A percentile compares a stretch with the other conserved stretches of the same genome.
Conservation (phyloP, 2,888 invertebrate species). For the Sipunculus nudus region DNA sequence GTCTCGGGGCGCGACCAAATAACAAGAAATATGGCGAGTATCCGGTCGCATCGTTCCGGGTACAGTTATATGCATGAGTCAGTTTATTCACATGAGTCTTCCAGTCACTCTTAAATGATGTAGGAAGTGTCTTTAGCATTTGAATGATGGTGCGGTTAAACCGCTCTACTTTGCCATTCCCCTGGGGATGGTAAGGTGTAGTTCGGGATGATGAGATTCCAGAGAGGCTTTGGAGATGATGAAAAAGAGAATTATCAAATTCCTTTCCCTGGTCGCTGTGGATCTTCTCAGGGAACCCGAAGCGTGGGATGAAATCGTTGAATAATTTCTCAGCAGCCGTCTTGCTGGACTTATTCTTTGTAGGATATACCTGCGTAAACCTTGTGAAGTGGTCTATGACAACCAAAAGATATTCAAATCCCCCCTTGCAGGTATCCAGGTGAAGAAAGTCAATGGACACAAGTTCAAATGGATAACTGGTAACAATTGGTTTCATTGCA, state of each 20-base stretch:
- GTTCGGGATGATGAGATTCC: slow-evolving; percentile 6
- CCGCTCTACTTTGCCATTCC: slow-evolving; percentile 38
- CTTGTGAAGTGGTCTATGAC: slow-evolving; percentile 34
- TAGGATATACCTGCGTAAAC: slow-evolving; percentile 27
- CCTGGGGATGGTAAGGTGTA: slow-evolving; percentile 20
- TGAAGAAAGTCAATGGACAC: slow-evolving; percentile 29
- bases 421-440: slow-evolving; percentile 24
- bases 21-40: slow-evolving; percentile 6
- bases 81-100: slow-evolving; percentile 30
- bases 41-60: neutral
- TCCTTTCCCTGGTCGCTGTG: slow-evolving; percentile 7
- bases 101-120: slow-evolving; percentile 31
- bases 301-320: slow-evolving; percentile 27
- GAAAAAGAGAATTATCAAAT: slow-evolving; percentile 1
- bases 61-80: slow-evolving; percentile 23
- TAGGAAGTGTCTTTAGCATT: slow-evolving; percentile 27
- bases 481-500: slow-evolving; percentile 11
- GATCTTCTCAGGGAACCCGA: slow-evolving; percentile 20
- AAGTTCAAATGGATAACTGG: slow-evolving; percentile 23
- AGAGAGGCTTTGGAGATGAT: neutral
- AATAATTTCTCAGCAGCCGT: slow-evolving; percentile 30
- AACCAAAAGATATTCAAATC: slow-evolving; percentile 26
- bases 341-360: slow-evolving; percentile 23
- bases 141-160: slow-evolving; percentile 40
- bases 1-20: slow-evolving; percentile 3